These are phyloP conservation scores for Rhaphigaster nebulosa DNA, from an alignment of 2,888 invertebrate genomes.

Conservation along the genomic window DNA sequence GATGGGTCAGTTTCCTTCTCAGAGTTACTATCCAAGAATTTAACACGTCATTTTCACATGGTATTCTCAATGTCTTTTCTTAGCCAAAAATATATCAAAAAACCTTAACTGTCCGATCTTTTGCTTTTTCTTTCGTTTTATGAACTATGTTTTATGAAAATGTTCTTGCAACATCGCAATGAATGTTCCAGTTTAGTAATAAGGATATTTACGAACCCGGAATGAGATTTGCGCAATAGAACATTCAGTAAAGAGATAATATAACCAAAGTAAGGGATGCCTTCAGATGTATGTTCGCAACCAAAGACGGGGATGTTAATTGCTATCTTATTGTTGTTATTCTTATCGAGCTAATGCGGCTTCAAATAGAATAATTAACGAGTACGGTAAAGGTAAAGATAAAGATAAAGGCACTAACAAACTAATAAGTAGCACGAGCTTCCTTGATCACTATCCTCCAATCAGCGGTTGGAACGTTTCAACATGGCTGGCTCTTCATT, in stretches of 20 bases:
- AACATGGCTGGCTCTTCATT: background rate
- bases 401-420: conserved; percentile 24
- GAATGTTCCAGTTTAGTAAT: background rate
- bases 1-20: too few species aligned
- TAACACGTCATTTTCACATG: too few species aligned
- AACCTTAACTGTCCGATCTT: too few species aligned
- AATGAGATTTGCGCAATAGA: background rate
- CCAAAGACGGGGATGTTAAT: background rate
- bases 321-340: background rate
- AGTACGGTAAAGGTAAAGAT: background rate
- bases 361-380: conserved; percentile 21
- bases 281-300: background rate
- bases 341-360: background rate
- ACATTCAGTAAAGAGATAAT: background rate
- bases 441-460: conserved; percentile 26
- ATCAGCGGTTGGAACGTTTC: background rate
- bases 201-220: background rate
- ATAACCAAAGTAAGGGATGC: background rate
- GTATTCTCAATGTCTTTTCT: too few species aligned
- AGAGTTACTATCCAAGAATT: too few species aligned
- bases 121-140: too few species aligned
- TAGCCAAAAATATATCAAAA: too few species aligned
- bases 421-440: conserved; percentile 9
- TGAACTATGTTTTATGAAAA: too few species aligned
- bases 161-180: background rate